Base-by-base conservation (phyloP, 35 echinoderm and acorn worm genomes). In the Nesometra sesokonis region DNA sequence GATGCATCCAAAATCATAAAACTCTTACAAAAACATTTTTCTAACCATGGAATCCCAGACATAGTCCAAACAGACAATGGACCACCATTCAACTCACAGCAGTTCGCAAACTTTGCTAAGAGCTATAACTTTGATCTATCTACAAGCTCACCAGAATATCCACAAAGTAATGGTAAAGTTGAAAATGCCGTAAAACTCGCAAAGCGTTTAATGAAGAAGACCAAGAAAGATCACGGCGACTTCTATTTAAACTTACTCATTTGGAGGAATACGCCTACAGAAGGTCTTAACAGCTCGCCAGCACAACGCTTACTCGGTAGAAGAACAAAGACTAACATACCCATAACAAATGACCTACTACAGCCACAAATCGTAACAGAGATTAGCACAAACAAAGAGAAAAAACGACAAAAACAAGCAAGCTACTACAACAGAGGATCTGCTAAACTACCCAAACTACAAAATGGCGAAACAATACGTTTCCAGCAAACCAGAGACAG, bases 131-230 rank as follows among this genome's bases (percentile, higher is more conserved):
- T 92, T 36, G 30, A 46, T 0, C 86, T 89, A 27, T 77, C 35
- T 11, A 95, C 87, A 3, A 87, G 78, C 40, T 89, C 87, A 0
- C 90, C 93, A 17, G 32, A 82, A 17, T 84, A 84, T 43, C 82
- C 90, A 57, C 86, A 87, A 36, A 95, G 90, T 36, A 95, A 43
- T 43, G 87, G 93, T 11, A 92, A 95, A 84, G 90, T 79, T 21
- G 87, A 93, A 79, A 89, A 80, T 33, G 83, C 82, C 11, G 82
- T 88, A 31, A 93, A 93, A 30, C 37, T 80, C 13, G 85, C 84
- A 8, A 94, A 90, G 57, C 21, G 23, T 0, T 33, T 91, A 11
- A 79, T 94, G 17, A 82, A 78, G n/a, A 91, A 94, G 52, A 88
- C 76, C 32, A 82, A 32, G 21, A 34, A 77, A 78, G 77, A 17